A percentile compares a stretch with the other conserved stretches of the same genome.
Evolutionary conservation across 2,888 invertebrate species (phyloP).

Genomic region (Tenthredo amoena): DNA sequence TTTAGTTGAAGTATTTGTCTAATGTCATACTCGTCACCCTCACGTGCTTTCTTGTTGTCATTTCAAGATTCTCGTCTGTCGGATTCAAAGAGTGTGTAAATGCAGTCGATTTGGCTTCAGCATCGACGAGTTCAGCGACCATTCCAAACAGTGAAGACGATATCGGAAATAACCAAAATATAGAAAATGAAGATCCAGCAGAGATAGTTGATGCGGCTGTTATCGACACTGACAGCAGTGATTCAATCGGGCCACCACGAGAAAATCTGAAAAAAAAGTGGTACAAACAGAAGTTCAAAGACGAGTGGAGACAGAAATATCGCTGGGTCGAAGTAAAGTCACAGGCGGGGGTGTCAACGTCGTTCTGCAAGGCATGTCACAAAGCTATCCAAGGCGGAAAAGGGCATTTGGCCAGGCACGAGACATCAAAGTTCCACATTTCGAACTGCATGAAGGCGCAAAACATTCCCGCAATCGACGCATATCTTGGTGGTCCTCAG

Average conservation of each 20-base stretch:
- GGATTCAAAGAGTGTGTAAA: background rate
- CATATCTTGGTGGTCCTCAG: background rate
- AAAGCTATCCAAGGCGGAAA: conserved; percentile 39
- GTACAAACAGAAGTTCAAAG: conserved; percentile 48
- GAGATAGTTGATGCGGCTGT: background rate
- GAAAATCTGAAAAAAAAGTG: conserved; percentile 44
- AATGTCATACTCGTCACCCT: no score
- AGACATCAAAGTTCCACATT: conserved; percentile 29
- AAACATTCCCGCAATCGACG: conserved; percentile 15
- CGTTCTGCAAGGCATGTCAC: conserved; percentile 47
- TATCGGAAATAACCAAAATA: background rate
- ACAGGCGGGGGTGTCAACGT: conserved; percentile 19
- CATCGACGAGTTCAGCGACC: background rate
- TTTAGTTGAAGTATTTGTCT: background rate
- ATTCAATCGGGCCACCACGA: background rate
- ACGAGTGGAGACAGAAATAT: conserved; percentile 44
- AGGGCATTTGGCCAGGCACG: conserved; percentile 31
- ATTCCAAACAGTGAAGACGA: background rate
- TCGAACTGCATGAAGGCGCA: background rate
- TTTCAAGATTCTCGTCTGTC: background rate
- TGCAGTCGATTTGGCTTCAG: background rate
- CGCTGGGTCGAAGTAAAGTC: conserved; percentile 44
- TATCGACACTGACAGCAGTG: conserved; percentile 27
- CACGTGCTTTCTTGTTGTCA: no score
- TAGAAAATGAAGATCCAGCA: background rate